phyloP scores from a whole-genome alignment of 2,113 vertebrate species.

The Poeciliopsis turrubarensis region DNA sequence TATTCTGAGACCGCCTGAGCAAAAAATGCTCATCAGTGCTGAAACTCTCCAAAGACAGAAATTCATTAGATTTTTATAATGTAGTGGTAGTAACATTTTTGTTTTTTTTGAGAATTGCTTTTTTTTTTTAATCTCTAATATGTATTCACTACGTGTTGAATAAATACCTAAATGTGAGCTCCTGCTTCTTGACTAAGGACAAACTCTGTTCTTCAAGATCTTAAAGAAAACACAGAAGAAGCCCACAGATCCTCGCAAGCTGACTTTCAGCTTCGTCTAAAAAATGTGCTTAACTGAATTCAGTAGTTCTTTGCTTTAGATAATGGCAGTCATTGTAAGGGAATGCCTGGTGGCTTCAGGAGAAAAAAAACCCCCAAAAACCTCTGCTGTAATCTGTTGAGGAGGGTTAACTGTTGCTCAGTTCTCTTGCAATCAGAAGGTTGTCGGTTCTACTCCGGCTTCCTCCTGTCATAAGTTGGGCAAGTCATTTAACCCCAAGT shows the following conservation, averaged over 20 bases:
- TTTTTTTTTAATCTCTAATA: background rate
- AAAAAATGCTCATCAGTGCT: constrained; percentile 50
- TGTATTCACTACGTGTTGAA: constrained; percentile 7
- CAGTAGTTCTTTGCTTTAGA: background rate
- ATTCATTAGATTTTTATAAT: background rate
- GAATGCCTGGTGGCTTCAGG: too few species aligned
- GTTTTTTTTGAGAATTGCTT: background rate
- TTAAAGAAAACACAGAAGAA: constrained; percentile 4
- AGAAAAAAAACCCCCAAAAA: too few species aligned
- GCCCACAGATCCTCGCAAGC: background rate
- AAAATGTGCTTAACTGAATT: background rate
- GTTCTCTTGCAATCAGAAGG: too few species aligned
- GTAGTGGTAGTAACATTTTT: background rate
- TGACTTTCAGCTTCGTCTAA: background rate
- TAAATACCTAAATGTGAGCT: background rate
- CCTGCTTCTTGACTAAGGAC: background rate
- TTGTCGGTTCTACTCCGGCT: too few species aligned
- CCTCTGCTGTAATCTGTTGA: too few species aligned
- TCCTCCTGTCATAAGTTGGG: too few species aligned
- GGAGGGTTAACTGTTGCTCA: too few species aligned
- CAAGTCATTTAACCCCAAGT: too few species aligned
- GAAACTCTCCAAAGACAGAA: constrained; percentile 13
- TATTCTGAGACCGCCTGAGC: constrained; percentile 36
- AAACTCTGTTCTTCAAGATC: constrained; percentile 1
- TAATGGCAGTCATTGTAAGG: background rate